Conservation (phyloP, 1,140 invertebrate species). For the Cydia fagiglandana region DNA sequence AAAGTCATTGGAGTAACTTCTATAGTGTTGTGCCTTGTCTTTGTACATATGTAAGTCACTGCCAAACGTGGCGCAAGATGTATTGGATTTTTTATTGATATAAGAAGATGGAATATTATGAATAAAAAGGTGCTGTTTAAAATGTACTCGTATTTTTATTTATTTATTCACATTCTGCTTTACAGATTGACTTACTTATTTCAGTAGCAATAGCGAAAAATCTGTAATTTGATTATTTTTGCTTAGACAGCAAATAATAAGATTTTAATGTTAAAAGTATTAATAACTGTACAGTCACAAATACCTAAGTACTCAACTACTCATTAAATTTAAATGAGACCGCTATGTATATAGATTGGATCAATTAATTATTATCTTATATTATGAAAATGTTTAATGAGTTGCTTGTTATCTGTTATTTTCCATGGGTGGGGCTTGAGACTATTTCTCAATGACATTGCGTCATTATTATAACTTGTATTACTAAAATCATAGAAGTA, state of each 20-base stretch:
- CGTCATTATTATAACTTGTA: background rate
- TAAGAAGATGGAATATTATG: background rate
- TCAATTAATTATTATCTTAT: background rate
- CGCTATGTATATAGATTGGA: background rate
- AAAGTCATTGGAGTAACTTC: background rate
- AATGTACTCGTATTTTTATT: too few relatives aligned
- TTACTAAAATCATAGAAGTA: too few relatives aligned
- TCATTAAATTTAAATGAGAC: background rate
- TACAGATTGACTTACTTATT: too few relatives aligned
- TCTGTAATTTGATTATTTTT: too few relatives aligned
- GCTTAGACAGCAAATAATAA: too few relatives aligned
- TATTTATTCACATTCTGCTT: background rate
- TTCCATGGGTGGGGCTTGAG: constrained; percentile 13
- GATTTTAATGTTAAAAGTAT: too few relatives aligned
- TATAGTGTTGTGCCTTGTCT: constrained; percentile 16
- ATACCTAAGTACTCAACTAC: too few relatives aligned
- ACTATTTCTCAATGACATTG: constrained; percentile 9
- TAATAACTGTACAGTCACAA: background rate
- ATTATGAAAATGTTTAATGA: background rate
- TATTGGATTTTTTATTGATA: constrained; percentile 20
- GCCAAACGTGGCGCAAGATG: constrained; percentile 9
- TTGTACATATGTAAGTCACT: constrained; percentile 23
- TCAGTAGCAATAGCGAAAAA: too few relatives aligned
- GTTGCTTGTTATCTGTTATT: constrained; percentile 20
- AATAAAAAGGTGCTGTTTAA: constrained; percentile 22